phyloP scores from a whole-genome alignment of 2,797 vertebrate genomes.

The Hemibagrus guttatus region DNA sequence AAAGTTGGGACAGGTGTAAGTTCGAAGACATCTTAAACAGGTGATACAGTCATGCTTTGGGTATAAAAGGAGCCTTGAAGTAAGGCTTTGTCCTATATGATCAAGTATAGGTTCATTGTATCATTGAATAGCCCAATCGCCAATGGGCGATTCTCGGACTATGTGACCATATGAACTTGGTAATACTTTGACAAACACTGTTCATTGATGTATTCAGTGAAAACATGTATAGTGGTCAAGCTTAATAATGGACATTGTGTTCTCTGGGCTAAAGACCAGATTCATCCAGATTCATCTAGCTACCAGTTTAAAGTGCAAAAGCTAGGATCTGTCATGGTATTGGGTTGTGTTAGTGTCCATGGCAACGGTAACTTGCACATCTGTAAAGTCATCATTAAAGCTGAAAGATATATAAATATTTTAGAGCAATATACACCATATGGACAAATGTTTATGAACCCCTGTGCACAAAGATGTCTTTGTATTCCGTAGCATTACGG shows the following conservation, averaged over 20 bases:
- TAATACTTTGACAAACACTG: neutral
- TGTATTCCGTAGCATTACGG: neutral
- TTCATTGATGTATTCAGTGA: neutral
- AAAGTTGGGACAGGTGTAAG: neutral
- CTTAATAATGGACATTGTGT: neutral
- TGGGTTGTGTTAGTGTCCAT: neutral
- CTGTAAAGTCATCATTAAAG: neutral
- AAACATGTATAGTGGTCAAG: neutral
- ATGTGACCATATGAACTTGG: neutral
- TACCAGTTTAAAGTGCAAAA: neutral
- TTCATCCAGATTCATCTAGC: neutral
- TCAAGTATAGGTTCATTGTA: neutral
- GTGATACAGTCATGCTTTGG: neutral
- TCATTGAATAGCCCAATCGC: no score
- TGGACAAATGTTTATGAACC: no score
- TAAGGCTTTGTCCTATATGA: neutral
- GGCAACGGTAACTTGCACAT: neutral
- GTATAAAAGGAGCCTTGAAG: neutral
- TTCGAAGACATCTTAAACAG: neutral
- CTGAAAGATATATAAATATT: neutral
- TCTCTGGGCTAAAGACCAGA: neutral
- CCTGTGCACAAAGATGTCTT: neutral
- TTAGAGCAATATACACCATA: neutral
- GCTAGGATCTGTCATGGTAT: neutral
- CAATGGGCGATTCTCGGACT: no score